These are phyloP conservation scores for Rhea pennata DNA, from an alignment of 2,113 vertebrate genomes.

Conservation along the genomic window DNA sequence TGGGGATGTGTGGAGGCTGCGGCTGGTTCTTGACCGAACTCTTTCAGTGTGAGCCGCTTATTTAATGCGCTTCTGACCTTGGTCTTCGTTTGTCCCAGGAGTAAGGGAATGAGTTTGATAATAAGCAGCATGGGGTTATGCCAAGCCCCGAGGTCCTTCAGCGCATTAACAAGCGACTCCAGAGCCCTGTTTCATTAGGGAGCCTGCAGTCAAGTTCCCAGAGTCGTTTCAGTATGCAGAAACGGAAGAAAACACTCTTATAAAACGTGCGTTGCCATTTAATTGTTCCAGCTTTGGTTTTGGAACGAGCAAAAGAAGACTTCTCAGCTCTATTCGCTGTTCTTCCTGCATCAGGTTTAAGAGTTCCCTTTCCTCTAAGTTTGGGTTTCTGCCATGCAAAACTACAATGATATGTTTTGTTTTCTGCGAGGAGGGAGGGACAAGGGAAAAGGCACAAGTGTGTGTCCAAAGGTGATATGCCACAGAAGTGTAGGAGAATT, in stretches of 20 bases:
- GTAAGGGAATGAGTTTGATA: background rate
- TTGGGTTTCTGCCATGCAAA: rapidly evolving
- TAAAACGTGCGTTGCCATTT: background rate
- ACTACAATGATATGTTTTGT: background rate
- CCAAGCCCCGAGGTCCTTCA: background rate
- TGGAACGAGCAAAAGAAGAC: background rate
- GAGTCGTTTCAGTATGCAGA: background rate
- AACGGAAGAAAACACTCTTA: background rate
- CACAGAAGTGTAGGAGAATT: background rate
- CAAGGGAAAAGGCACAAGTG: background rate
- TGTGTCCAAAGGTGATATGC: background rate
- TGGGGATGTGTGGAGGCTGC: background rate
- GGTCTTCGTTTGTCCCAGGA: background rate
- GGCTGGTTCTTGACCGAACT: background rate
- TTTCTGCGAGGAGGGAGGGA: rapidly evolving
- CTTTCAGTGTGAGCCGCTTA: background rate
- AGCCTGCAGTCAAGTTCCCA: background rate
- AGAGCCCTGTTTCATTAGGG: background rate
- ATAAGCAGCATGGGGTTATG: rapidly evolving
- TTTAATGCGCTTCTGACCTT: background rate
- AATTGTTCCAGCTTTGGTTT: background rate
- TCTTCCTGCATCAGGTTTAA: background rate
- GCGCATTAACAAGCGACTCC: background rate
- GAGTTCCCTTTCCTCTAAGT: background rate
- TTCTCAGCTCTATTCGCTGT: background rate